Evolutionary conservation across 2,797 vertebrate genomes (phyloP).

Genomic region (Okamejei kenojei): DNA sequence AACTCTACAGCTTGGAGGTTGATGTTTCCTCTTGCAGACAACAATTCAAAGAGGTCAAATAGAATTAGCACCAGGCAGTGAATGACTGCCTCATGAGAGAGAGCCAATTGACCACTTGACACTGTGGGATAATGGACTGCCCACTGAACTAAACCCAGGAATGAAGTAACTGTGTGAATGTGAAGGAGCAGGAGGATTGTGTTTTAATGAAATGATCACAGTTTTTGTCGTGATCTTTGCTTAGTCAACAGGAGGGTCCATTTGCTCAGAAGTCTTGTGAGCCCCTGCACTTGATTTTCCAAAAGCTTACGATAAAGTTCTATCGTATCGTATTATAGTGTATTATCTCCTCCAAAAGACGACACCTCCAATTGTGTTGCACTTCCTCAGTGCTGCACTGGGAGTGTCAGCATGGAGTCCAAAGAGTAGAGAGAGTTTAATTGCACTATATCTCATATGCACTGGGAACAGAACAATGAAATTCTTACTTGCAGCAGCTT

Average conservation of each 20-base stretch:
- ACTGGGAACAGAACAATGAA: too few relatives aligned
- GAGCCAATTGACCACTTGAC: neutral
- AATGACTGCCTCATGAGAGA: slow-evolving; percentile 46
- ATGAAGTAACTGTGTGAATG: neutral
- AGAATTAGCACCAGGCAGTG: slow-evolving; percentile 60
- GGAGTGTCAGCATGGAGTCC: too few relatives aligned
- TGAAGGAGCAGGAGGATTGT: neutral
- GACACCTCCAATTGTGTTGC: neutral
- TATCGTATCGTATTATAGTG: neutral
- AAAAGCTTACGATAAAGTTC: too few relatives aligned
- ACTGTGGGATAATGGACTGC: neutral
- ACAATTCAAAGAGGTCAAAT: slow-evolving; percentile 60
- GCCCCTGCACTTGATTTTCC: neutral
- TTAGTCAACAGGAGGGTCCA: neutral
- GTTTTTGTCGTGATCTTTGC: neutral
- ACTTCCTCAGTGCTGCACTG: neutral
- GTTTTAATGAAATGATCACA: neutral
- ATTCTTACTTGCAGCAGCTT: too few relatives aligned
- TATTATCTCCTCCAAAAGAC: neutral
- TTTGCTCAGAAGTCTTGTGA: neutral
- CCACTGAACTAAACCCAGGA: slow-evolving; percentile 7
- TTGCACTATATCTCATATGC: too few relatives aligned
- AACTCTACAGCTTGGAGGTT: neutral
- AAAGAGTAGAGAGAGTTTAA: too few relatives aligned
- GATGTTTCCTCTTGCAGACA: slow-evolving; percentile 43